Evolutionary conservation across 2,797 vertebrate species (phyloP).

Genomic region (Sandelia bainsii): DNA sequence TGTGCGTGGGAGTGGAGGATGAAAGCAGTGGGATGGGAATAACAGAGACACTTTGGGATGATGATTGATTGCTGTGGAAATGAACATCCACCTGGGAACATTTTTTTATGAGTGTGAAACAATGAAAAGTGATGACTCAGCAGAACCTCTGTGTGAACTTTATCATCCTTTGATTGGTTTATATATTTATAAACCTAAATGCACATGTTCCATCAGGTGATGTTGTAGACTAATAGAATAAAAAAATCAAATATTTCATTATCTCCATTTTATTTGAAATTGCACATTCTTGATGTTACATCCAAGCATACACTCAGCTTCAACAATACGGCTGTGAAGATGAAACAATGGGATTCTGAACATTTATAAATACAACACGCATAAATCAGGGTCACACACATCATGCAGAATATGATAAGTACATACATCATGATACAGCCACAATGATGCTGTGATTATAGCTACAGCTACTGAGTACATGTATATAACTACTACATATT

Average conservation of each 20-base stretch:
- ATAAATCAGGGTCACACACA: neutral
- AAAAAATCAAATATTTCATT: neutral
- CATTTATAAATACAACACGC: too few species aligned
- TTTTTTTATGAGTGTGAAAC: constrained; percentile 23
- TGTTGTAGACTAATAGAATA: neutral
- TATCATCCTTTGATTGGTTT: neutral
- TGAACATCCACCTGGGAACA: constrained; percentile 35
- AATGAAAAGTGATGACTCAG: constrained; percentile 32
- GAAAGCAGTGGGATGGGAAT: constrained; percentile 48
- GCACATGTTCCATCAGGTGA: neutral
- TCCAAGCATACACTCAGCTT: neutral
- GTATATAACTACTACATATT: too few species aligned
- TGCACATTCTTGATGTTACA: neutral
- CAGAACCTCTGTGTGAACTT: neutral
- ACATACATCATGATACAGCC: too few species aligned
- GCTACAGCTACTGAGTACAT: too few species aligned
- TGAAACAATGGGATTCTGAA: neutral
- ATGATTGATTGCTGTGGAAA: constrained; percentile 50
- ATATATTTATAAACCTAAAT: neutral
- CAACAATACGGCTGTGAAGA: neutral
- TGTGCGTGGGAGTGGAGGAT: constrained; percentile 57
- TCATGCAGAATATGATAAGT: too few species aligned
- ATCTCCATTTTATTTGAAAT: neutral
- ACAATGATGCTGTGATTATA: too few species aligned
- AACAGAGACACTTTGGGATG: constrained; percentile 24